Evolutionary conservation across 2,113 vertebrate species (phyloP), one percentile per base, ranked within the genome.

Genomic region (Speoplatyrhinus poulsoni): DNA sequence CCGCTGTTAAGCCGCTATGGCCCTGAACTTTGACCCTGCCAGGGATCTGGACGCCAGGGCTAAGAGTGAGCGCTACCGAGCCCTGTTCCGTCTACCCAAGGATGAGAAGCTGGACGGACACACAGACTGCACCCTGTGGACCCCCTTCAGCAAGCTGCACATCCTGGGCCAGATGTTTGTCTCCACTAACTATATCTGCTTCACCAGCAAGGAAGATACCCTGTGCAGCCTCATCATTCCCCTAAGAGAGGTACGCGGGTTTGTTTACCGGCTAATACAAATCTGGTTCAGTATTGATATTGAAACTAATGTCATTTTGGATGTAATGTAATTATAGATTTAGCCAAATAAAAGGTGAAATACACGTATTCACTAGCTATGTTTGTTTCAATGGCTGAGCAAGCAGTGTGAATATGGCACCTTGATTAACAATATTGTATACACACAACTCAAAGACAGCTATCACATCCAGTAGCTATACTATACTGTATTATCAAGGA

Each of bases 111-210:
- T 99, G 69, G 98, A 99, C 11, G 98, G 98, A 11, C 98, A 99
- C 87, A 99, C 98, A 0, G 96, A 96, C 88, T 99, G 98, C 79
- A 99, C 96, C 15, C 92, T 99, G 46, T 99, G 98, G 98, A 98
- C 97, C 4, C 98, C 98, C 0, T 99, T 99, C 81, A 99, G 97
- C 88, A 99, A 99, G 91, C 96, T 93, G 93, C 98, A 99, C 85
- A 97, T 98, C 85, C 91, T 95, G 90, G 98, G 97, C 9, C 97
- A 98, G 86, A 98, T 99, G 96, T 99, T 99, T 80, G 97, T 99
- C 66, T 99, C 98, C 85, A 98, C 96, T 19, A 99, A 99, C 90
- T 99, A 99, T 84, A 98, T 99, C 91, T 99, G 98, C 91, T 99
- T 99, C 86, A 96, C 93, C 80, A 98, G 97, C 90, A 98, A 98